Evolutionary conservation across 2,888 invertebrate species (phyloP).

Genomic region (Limnephilus rhombicus): DNA sequence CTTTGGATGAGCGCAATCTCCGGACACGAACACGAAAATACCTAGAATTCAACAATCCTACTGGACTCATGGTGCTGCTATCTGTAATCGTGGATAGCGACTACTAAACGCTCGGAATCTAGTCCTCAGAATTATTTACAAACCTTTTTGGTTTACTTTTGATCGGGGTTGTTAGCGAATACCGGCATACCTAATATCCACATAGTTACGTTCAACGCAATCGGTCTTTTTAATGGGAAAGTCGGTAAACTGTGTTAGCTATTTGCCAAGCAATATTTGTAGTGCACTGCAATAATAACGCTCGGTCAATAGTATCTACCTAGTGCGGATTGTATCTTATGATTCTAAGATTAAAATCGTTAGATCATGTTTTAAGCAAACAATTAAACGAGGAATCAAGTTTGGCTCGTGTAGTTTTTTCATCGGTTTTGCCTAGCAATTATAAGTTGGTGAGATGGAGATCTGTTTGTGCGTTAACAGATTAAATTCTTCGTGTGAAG

Average conservation of each 20-base stretch:
- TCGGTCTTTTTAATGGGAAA: neutral
- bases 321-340: neutral
- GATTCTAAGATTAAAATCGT: neutral
- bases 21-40: slow-evolving; percentile 21
- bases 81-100: neutral
- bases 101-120: neutral
- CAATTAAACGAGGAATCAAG: neutral
- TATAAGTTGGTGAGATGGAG: neutral
- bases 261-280: neutral
- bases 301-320: neutral
- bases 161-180: slow-evolving; percentile 1
- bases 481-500: slow-evolving; percentile 15
- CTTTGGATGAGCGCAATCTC: slow-evolving; percentile 7
- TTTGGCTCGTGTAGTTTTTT: neutral
- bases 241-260: neutral
- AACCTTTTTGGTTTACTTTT: neutral
- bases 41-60: neutral
- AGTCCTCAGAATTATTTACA: neutral
- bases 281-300: neutral
- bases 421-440: neutral
- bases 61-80: neutral
- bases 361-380: neutral
- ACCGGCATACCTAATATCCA: neutral
- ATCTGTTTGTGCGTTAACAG: neutral
- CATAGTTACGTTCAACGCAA: neutral